Conservation (phyloP, 2,797 vertebrate genomes). For the Prunella strophiata region DNA sequence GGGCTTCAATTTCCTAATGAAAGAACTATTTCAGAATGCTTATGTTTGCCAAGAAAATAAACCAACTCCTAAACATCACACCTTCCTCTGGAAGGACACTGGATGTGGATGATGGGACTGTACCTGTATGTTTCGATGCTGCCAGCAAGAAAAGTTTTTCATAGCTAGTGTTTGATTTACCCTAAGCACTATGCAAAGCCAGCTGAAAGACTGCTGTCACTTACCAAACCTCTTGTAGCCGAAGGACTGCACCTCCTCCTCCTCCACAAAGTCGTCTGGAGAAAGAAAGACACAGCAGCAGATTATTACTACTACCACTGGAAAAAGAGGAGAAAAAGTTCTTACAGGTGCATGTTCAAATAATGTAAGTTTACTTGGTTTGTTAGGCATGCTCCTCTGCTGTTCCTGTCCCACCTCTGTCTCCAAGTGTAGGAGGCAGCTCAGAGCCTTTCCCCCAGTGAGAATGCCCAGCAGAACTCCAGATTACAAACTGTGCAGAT, state of each 20-base stretch:
- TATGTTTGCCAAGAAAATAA: neutral
- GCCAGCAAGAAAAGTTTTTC: neutral
- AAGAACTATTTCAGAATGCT: neutral
- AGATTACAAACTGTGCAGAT: neutral
- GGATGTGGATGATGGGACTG: neutral
- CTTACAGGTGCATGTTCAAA: neutral
- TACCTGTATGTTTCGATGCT: neutral
- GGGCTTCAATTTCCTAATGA: neutral
- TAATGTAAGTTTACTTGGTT: neutral
- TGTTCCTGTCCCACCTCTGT: neutral
- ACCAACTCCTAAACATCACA: neutral
- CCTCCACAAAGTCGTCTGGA: constrained; percentile 95
- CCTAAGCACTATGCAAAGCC: neutral
- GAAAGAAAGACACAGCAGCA: constrained; percentile 52
- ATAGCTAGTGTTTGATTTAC: neutral
- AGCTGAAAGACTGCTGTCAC: constrained; percentile 65
- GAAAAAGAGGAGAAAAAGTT: neutral
- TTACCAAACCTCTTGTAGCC: constrained; percentile 99
- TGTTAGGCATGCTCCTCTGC: neutral
- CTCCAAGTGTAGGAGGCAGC: neutral
- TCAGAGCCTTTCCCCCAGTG: neutral
- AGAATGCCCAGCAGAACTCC: neutral
- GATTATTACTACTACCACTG: neutral
- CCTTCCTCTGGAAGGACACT: neutral
- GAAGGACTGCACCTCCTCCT: constrained; percentile 99